These are phyloP conservation scores for Acrobasis suavella DNA, from an alignment of 2,888 invertebrate genomes.

Conservation along the genomic window DNA sequence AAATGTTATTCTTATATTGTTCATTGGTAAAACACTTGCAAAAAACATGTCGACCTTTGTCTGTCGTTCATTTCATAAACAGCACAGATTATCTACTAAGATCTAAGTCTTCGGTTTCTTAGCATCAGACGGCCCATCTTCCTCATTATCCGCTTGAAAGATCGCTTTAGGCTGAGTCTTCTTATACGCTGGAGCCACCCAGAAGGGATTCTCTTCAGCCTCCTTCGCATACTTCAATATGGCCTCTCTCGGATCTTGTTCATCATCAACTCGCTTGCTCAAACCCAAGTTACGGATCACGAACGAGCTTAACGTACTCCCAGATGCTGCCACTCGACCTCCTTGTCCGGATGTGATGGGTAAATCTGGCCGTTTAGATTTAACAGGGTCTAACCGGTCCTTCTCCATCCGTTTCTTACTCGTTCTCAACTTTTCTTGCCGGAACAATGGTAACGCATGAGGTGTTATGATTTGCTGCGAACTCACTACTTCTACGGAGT, in stretches of 20 bases:
- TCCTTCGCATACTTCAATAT: slow-evolving; percentile 97
- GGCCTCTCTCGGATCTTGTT: slow-evolving; percentile 96
- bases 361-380: slow-evolving; percentile 91
- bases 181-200: slow-evolving; percentile 96
- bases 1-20: too few relatives aligned
- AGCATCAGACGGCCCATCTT: slow-evolving; percentile 76
- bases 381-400: slow-evolving; percentile 92
- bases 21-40: too few relatives aligned
- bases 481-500: slow-evolving; percentile 93
- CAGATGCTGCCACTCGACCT: slow-evolving; percentile 96
- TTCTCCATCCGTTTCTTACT: slow-evolving; percentile 96
- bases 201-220: slow-evolving; percentile 97
- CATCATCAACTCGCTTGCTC: slow-evolving; percentile 95
- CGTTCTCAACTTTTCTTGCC: slow-evolving; percentile 94
- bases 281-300: slow-evolving; percentile 97
- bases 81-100: slow-evolving; percentile 1
- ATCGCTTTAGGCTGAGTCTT: slow-evolving; percentile 94
- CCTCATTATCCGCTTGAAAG: slow-evolving; percentile 83
- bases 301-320: slow-evolving; percentile 97
- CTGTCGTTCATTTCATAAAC: too few relatives aligned
- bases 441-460: slow-evolving; percentile 96
- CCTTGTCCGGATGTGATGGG: slow-evolving; percentile 96
- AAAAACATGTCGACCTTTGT: too few relatives aligned
- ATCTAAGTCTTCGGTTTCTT: slow-evolving; percentile 75
- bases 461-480: slow-evolving; percentile 98